Base-by-base conservation (phyloP, 2,113 vertebrate genomes). In the Oryzias woworae region DNA sequence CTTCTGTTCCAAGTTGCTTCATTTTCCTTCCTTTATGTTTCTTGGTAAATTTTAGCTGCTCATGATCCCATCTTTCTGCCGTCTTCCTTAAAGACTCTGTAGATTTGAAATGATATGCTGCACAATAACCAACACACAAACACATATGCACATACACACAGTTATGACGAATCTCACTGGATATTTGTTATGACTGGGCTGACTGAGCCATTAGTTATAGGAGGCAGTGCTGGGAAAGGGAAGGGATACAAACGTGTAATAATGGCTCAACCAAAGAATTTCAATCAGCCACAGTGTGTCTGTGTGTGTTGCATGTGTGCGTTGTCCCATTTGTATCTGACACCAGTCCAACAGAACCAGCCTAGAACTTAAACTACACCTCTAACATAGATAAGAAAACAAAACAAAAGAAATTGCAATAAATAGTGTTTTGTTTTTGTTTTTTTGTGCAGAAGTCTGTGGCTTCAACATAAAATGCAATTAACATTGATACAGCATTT, bases 121-220 rank as follows among this genome's bases (percentile, higher is more conserved):
- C 76, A 76, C 75, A 64, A 68, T 69, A 72, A 73, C 31, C 24
- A 55, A 58, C 56, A 61, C 42, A 4, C 57, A 54, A 31, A 73
- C 71, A 75, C 72, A 69, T 53, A 64, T 64, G 63, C 58, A 53
- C 66, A 47, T 41, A 52, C 72, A 80, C 77, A 73, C 83, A 82
- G 75, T 88, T 90, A 91, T 92, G 92, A 92, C 86, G 42, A 90
- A 93, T 91, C 85, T 80, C 24, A 66, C 69, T 67, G 60, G 85
- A 87, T 91, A 92, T 91, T 88, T 89, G 90, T 91, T 91, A 90
- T 92, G 92, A 93, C 86, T 88, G 85, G 77, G 71, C 73, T 84
- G 90, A 88, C 88, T 83, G 87, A 85, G 78, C 84, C 90, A 92
- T 93, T 92, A 92, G 86, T 92, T 92, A 90, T 81, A 82, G 70